Conservation (phyloP, 2,797 vertebrate genomes). For the Syndactyla subalaris region DNA sequence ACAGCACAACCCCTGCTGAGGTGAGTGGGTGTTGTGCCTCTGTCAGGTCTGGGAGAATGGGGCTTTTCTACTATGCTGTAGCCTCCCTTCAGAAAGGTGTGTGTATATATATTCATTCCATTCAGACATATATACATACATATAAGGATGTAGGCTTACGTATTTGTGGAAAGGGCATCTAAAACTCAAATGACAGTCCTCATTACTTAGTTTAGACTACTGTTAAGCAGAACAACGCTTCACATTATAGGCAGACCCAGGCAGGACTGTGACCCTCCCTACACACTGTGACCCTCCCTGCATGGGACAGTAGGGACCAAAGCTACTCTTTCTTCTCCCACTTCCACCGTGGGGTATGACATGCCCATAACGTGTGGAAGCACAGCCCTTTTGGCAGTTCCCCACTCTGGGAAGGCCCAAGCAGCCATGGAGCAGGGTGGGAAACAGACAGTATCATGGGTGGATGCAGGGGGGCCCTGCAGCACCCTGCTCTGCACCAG, state of each 20-base stretch:
- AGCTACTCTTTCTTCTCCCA: background rate
- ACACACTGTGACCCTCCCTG: background rate
- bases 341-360: accelerated
- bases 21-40: background rate
- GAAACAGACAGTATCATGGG: background rate
- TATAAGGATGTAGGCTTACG: background rate
- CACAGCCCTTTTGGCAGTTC: background rate
- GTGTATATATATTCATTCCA: background rate
- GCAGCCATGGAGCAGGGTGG: accelerated
- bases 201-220: background rate
- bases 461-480: background rate
- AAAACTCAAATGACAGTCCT: background rate
- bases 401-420: accelerated
- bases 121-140: background rate
- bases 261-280: background rate
- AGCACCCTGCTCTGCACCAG: background rate
- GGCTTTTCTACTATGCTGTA: background rate
- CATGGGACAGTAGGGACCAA: background rate
- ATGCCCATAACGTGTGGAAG: accelerated
- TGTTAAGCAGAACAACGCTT: background rate
- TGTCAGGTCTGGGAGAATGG: background rate
- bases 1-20: background rate
- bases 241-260: background rate
- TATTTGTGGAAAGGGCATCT: background rate
- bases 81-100: background rate